Base-by-base conservation (phyloP, 2,888 invertebrate species). In the Teleiodes luculella region DNA sequence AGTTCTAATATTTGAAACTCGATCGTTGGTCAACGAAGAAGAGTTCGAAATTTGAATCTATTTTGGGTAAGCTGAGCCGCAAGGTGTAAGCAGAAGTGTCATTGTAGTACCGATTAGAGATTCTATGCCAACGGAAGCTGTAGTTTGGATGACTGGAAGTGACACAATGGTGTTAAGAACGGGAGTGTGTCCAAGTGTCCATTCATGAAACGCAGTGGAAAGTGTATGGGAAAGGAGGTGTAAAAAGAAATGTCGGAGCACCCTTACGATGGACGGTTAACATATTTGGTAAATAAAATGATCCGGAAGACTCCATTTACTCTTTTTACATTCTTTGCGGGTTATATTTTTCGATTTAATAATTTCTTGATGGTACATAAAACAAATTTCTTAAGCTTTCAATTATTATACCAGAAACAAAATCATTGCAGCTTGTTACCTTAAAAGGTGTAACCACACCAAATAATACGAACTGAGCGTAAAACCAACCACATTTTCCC, bases 61-160 rank as follows among this genome's bases (percentile, higher is more conserved):
- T 43, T 43, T 43, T n/a, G 28, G 43, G 13, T 33, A 11, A 24
- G 24, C 28, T 47, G 33, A 47, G 47, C 48, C 37, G 41, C 43
- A 43, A 61, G 63, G 58, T 60, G 66, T 69, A 69, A 69, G 67
- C 58, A 72, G 71, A 75, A 72, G 51, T 67, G 66, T 71, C 72
- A 83, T 82, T 85, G 80, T 83, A 57, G 55, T 57, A 58, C 37
- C 70, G 74, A 75, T 84, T 83, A 83, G 78, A 74, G 70, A 68
- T 65, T 63, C 63, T 61, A 60, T 58, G 78, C 61, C 74, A 80
- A 74, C 83, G 85, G 86, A 86, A 85, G 77, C 76, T 69, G 67
- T 62, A 68, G 67, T 72, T 70, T 65, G 68, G 65, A 70, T 62
- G 65, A 67, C 64, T 70, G 62, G 57, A 65, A 58, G 61, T 75